Evolutionary conservation across 2,113 vertebrate species (phyloP), one percentile per base, ranked within the genome.

Genomic region (Salvelinus fontinalis): DNA sequence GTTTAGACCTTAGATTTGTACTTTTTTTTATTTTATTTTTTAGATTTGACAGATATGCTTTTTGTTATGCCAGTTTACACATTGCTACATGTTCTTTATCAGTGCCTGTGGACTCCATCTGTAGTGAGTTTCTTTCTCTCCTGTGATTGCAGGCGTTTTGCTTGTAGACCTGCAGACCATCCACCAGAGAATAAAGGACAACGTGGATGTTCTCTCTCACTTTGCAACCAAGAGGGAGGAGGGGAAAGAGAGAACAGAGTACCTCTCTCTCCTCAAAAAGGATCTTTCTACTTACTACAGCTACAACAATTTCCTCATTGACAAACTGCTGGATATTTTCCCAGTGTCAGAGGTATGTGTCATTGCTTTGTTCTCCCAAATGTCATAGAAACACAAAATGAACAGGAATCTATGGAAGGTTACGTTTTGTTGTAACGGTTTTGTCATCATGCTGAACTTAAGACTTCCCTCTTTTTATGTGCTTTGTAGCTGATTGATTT

Each of bases 251-350:
- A 89, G 98, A 29, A 74, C 91, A 2, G 97, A 99, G 20, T 99
- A 99, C 84, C 82, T 98, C 0, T 66, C 86, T 0, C 88, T 96
- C 16, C 90, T 99, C 74, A 94, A 87, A 76, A 94, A 89, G 34
- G 98, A 99, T 75, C 95, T 99, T 69, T 95, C 95, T 31, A 93
- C 92, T 7, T 99, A 99, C 31, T 99, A 99, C 87, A 98, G 97
- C 75, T 99, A 99, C 75, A 97, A 98, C 0, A 85, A 90, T 75
- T 99, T 95, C 88, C 92, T 99, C 77, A 93, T 99, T 4, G 76
- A 79, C 59, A 97, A 95, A 79, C 91, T 99, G 48, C 92, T 97
- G 88, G 97, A 98, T 34, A 86, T 99, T 77, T 99, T 99, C 75
- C 95, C 97, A 0, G 89, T 96, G 2, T 95, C 97, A 20, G 98